Evolutionary conservation across 2,888 invertebrate genomes (phyloP), one percentile per base, ranked within the genome.

Genomic region (Alsophila aescularia): DNA sequence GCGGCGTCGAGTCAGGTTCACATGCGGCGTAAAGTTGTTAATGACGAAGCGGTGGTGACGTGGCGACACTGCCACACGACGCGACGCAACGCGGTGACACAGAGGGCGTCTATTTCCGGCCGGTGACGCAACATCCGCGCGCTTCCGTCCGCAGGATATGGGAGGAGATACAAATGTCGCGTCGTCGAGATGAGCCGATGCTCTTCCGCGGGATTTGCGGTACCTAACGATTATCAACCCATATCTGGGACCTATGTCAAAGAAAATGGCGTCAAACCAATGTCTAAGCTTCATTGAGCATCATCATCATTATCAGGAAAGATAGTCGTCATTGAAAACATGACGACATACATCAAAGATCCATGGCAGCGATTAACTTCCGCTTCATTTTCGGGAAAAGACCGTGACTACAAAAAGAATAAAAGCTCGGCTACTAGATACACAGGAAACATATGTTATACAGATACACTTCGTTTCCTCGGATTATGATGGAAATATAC

Each of bases 101-200:
- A 90, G 86, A 87, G 87, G 85, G 86, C 86, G 86, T 80, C 78
- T 85, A 87, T 89, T 88, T 90, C 90, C 90, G 89, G 74, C 76
- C 70, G 81, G 63, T 90, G 90, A 90, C 89, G 89, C 82, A 87
- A 90, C 84, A 81, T 88, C 88, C 89, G 81, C 77, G 63, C 75
- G 74, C 80, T 88, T 89, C 89, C 87, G 85, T 75, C 77, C 83
- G 81, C 86, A 85, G 88, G 89, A 88, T 86, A 85, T 72, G 75
- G 68, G 73, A 76, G 77, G 78, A 85, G 84, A 86, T 81, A 85
- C 82, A 79, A 81, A 64, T 76, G 81, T 75, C 75, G 73, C 69
- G 62, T 42, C 61, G 48, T 57, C 69, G 74, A 83, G 87, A 87
- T 86, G 85, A 83, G 72, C 79, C 72, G 70, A 61, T 72, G 62